Evolutionary conservation across 2,888 invertebrate species (phyloP).

Genomic region (Griposia aprilina): DNA sequence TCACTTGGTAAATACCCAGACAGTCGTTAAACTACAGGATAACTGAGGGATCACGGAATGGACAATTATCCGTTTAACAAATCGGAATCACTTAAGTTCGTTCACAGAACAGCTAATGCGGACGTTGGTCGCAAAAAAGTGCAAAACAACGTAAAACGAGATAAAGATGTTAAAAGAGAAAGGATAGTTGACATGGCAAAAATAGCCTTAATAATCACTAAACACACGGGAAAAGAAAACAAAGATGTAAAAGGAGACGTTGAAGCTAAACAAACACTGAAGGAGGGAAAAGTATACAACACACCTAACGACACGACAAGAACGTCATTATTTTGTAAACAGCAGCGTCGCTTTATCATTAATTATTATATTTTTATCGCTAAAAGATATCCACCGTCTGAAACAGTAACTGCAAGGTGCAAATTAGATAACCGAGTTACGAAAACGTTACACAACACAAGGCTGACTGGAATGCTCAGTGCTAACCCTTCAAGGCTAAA

Average conservation of each 20-base stretch:
- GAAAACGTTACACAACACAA: constrained; percentile 55
- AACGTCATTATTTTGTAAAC: constrained; percentile 51
- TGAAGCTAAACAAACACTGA: constrained; percentile 47
- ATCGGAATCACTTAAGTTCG: constrained; percentile 67
- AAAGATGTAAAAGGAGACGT: constrained; percentile 39
- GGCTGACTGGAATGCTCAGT: constrained; percentile 42
- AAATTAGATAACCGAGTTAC: constrained; percentile 58
- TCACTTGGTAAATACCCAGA: constrained; percentile 50
- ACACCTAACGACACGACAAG: constrained; percentile 15
- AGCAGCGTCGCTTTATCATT: constrained; percentile 30
- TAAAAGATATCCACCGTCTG: constrained; percentile 28
- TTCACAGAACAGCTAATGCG: constrained; percentile 56
- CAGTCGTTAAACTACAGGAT: constrained; percentile 53
- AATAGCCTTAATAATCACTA: constrained; percentile 42
- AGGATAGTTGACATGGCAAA: constrained; percentile 36
- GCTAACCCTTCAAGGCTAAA: constrained; percentile 40
- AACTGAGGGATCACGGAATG: constrained; percentile 60
- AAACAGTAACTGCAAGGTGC: constrained; percentile 48
- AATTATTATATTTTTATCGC: constrained; percentile 39
- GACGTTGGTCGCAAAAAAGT: constrained; percentile 44
- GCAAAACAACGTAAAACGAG: constrained; percentile 31
- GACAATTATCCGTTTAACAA: constrained; percentile 65
- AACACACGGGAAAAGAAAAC: constrained; percentile 48
- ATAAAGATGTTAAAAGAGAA: constrained; percentile 39
- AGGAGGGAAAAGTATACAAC: constrained; percentile 47